These are phyloP conservation scores for Pogona vitticeps DNA, from an alignment of 2,113 vertebrate species.

Conservation along the genomic window DNA sequence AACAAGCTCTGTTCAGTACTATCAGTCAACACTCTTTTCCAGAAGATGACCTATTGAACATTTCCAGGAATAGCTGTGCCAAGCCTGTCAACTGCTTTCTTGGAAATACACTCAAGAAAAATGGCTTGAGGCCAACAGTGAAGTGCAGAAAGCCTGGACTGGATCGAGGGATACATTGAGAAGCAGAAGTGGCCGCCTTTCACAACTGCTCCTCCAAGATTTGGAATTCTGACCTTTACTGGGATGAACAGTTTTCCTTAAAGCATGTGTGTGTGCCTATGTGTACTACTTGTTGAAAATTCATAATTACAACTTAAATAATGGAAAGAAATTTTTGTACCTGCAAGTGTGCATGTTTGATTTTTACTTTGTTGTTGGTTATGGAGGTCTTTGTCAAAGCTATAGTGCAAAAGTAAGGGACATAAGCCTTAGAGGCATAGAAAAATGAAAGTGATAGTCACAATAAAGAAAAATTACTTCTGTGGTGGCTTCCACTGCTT, in stretches of 20 bases:
- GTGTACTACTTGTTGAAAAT: background rate
- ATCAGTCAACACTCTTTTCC: conserved; percentile 75
- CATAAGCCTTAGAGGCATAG: background rate
- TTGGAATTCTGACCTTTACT: rapidly evolving
- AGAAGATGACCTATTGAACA: conserved; percentile 88
- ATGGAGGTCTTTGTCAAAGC: background rate
- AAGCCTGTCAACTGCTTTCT: conserved; percentile 86
- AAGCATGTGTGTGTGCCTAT: background rate
- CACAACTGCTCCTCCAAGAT: background rate
- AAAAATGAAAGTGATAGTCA: background rate
- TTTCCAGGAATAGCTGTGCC: conserved; percentile 85
- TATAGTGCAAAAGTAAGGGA: background rate
- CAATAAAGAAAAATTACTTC: background rate
- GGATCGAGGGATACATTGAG: conserved; percentile 63
- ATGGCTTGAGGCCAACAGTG: conserved; percentile 78
- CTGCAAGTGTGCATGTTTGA: rapidly evolving
- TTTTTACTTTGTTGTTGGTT: background rate
- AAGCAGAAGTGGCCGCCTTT: background rate
- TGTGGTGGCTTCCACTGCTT: background rate
- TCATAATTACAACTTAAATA: background rate
- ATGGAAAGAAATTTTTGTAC: background rate
- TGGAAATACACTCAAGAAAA: conserved; percentile 83
- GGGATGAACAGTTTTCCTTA: background rate
- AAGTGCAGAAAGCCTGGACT: conserved; percentile 79
- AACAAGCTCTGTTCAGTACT: conserved; percentile 72